Evolutionary conservation across 2,797 vertebrate species (phyloP).

Genomic region (Steatocranus sp.): DNA sequence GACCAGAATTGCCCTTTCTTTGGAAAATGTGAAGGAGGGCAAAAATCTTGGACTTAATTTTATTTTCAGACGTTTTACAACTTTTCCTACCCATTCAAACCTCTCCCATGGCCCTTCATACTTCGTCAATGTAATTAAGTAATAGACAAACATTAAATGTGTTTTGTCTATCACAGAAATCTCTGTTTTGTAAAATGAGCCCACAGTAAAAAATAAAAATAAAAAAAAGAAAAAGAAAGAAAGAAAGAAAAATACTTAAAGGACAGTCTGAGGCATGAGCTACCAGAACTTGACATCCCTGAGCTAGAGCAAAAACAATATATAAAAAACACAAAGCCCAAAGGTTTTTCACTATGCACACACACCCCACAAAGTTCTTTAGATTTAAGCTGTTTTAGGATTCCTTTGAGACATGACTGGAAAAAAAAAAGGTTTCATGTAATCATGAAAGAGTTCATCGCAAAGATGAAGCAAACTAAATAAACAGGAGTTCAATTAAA

Average conservation of each 20-base stretch:
- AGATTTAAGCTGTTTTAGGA: accelerated
- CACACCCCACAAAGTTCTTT: not conserved
- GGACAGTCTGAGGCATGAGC: not conserved
- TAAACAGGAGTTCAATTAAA: not conserved
- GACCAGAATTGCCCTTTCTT: not conserved
- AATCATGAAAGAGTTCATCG: not conserved
- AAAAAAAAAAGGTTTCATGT: accelerated
- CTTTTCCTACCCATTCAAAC: not conserved
- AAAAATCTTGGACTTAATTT: not conserved
- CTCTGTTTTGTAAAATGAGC: not conserved
- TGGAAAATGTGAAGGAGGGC: not conserved
- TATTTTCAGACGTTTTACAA: not conserved
- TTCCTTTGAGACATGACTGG: not conserved
- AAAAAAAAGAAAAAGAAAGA: accelerated
- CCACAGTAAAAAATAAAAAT: not conserved
- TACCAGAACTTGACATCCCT: not conserved
- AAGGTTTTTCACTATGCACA: not conserved
- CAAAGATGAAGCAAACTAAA: not conserved
- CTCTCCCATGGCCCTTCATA: not conserved
- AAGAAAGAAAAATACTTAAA: not conserved
- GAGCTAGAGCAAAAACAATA: not conserved
- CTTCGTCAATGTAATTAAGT: accelerated
- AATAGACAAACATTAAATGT: not conserved
- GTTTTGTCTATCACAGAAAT: not conserved
- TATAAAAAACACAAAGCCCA: not conserved